Percentiles rank a stretch among this genome's conserved stretches.
Evolutionary conservation across 2,888 invertebrate species (phyloP).

Genomic region (Pterostichus niger): DNA sequence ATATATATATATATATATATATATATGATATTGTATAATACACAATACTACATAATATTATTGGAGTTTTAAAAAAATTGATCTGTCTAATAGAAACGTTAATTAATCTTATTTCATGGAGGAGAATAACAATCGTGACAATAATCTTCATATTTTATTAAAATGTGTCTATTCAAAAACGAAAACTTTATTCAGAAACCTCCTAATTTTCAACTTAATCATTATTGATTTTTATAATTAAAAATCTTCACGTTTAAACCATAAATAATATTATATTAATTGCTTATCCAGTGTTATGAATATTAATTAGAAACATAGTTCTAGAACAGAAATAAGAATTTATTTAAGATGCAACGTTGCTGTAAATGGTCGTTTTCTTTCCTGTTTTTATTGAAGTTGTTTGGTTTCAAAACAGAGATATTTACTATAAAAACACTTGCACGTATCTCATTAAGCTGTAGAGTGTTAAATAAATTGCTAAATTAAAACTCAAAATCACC

Average conservation of each 20-base stretch:
- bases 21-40: not conserved
- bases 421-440: conserved; percentile 30
- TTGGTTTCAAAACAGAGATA: conserved; percentile 22
- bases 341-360: not conserved
- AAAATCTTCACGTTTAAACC: conserved; percentile 31
- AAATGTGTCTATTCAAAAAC: conserved; percentile 19
- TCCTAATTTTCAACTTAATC: conserved; percentile 35
- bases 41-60: not conserved
- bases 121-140: conserved; percentile 40
- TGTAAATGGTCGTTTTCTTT: not conserved
- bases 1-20: too few species aligned
- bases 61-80: not conserved
- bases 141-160: conserved; percentile 36
- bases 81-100: conserved; percentile 41
- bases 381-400: not conserved
- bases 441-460: conserved; percentile 24
- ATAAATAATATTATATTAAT: conserved; percentile 60
- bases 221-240: conserved; percentile 57
- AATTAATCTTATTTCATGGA: conserved; percentile 42
- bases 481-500: conserved; percentile 53
- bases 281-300: conserved; percentile 41
- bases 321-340: conserved; percentile 15
- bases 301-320: conserved; percentile 55
- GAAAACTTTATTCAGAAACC: not conserved
- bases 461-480: conserved; percentile 46